A percentile compares a stretch with the other conserved stretches of the same genome.
These are phyloP conservation scores for Harlomillsia oculata DNA, from an alignment of 1,140 invertebrate species.

Conservation along the genomic window DNA sequence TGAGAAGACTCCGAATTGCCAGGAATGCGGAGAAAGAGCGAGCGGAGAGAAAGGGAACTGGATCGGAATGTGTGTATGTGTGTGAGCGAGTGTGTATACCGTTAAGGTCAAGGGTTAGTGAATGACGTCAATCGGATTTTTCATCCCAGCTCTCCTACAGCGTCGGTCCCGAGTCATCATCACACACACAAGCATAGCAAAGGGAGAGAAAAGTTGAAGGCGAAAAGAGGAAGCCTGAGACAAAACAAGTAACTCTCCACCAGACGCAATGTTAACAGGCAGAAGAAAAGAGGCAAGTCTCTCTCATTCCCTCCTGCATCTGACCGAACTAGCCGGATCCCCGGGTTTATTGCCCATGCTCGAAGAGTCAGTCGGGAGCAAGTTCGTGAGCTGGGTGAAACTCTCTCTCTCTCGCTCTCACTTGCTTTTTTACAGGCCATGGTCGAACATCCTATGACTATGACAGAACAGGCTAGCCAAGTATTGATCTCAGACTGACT, in stretches of 20 bases:
- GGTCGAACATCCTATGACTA: slow-evolving; percentile 3
- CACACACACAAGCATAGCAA: background rate
- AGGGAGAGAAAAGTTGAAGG: background rate
- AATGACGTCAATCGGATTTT: slow-evolving; percentile 26
- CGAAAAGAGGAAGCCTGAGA: background rate
- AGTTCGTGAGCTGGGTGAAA: background rate
- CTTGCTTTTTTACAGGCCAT: slow-evolving; percentile 1
- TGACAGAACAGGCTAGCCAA: slow-evolving; percentile 8
- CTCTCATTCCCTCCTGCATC: slow-evolving; percentile 3
- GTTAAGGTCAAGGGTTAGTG: slow-evolving; percentile 26
- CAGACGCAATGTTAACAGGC: slow-evolving; percentile 3
- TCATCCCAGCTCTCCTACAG: slow-evolving; percentile 4
- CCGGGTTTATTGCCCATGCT: slow-evolving; percentile 9
- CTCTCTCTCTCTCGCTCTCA: slow-evolving; percentile 8
- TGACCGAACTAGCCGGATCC: background rate
- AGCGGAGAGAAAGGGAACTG: background rate
- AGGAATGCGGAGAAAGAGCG: slow-evolving; percentile 2
- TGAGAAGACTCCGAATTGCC: slow-evolving; percentile 11
- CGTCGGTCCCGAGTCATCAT: slow-evolving; percentile 11
- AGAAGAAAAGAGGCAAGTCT: slow-evolving; percentile 4
- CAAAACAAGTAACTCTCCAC: slow-evolving; percentile 7
- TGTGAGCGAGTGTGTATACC: slow-evolving; percentile 5
- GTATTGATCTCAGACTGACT: slow-evolving; percentile 24
- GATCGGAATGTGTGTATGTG: slow-evolving; percentile 10
- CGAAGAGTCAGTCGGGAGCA: slow-evolving; percentile 1